A percentile compares a stretch with the other conserved stretches of the same genome.
Evolutionary conservation across 2,797 vertebrate genomes (phyloP).

Genomic region (Anas georgica): DNA sequence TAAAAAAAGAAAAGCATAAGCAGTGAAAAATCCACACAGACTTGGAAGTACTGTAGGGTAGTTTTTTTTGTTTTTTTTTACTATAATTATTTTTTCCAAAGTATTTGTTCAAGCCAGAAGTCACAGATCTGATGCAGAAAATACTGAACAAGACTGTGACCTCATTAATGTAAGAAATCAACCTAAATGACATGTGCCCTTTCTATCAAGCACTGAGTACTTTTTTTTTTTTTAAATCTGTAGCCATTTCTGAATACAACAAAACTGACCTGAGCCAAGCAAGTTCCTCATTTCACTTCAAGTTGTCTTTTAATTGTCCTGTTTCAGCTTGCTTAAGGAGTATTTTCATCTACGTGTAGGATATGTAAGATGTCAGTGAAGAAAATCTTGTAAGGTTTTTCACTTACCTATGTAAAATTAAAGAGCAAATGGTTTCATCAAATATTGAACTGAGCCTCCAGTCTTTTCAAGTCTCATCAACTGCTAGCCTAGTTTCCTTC

Average conservation of each 20-base stretch:
- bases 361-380: background rate
- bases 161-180: background rate
- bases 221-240: background rate
- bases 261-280: background rate
- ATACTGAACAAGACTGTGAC: background rate
- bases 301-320: background rate
- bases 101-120: background rate
- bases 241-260: background rate
- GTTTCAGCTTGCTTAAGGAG: background rate
- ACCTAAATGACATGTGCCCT: background rate
- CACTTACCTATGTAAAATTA: background rate
- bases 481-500: background rate
- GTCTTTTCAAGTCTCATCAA: background rate
- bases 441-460: background rate
- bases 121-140: background rate
- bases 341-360: background rate
- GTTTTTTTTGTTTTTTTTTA: background rate
- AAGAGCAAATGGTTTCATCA: background rate
- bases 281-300: constrained; percentile 34
- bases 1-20: background rate
- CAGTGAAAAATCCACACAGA: background rate
- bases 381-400: background rate
- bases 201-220: background rate
- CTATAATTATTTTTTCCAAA: background rate
- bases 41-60: background rate